Base-by-base conservation (phyloP, 2,888 invertebrate genomes). In the Cerastoderma edule region DNA sequence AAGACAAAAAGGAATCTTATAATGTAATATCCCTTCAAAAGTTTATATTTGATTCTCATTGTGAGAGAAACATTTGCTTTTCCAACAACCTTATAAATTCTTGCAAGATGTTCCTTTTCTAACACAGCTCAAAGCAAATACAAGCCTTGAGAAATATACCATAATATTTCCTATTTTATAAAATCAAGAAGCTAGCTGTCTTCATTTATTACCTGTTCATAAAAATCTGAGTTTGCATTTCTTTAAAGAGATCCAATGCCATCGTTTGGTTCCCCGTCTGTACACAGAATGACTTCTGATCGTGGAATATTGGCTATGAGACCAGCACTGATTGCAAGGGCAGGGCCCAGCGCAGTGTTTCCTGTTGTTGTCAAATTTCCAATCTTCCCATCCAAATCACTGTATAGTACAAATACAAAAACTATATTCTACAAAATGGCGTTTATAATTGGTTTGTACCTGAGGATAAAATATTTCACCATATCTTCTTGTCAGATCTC, bases 321-420 rank as follows among this genome's bases (percentile, higher is more conserved):
- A 2, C 90, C 90, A 8, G 83, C 75, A 76, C 88, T 84, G 30
- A 88, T 76, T 13, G 89, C 77, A 39, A 90, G 72, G 4, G 89
- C 90, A 2, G 90, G 90, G 5, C 90, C 90, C 24, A 90, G 80
- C 6, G 90, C 89, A n/a, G 90, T 90, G 46, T 82, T 78, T 4
- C 88, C 89, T 28, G 50, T 60, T 2, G 83, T 79, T 1, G n/a
- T 35, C 44, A 90, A 78, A 0, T 8, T 39, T 3, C 71, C 67
- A 2, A 90, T 83, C 63, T 75, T 84, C 28, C 28, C 33, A 30
- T 74, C 72, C 56, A 89, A 46, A 22, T 53, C 60, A 39, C 88
- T 88, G 78, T 48, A 79, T 67, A n/a, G n/a, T n/a, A n/a, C n/a
- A n/a, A n/a, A 53, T 0, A 33, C 5, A 50, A 48, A 22, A 30